Percentiles rank a stretch among this genome's conserved stretches.
Evolutionary conservation across 2,113 vertebrate species (phyloP).

Genomic region (Cyprinus carpio): DNA sequence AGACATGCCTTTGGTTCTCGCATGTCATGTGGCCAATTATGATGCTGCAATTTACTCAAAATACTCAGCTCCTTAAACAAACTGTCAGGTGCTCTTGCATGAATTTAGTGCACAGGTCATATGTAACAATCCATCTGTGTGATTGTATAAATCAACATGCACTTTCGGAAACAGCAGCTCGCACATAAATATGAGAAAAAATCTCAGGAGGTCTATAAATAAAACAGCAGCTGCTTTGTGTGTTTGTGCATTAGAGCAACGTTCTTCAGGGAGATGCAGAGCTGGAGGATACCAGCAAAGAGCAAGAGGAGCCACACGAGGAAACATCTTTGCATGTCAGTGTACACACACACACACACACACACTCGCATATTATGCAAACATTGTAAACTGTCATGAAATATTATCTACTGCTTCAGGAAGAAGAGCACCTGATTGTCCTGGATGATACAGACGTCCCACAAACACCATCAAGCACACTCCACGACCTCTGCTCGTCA

Average conservation of each 20-base stretch:
- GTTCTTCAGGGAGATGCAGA: neutral
- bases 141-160: too few species aligned
- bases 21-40: neutral
- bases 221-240: neutral
- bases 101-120: too few species aligned
- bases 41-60: neutral
- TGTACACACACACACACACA: neutral
- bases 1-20: neutral
- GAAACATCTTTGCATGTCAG: neutral
- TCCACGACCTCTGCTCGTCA: neutral
- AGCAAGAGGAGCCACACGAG: conserved; percentile 28
- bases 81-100: too few species aligned
- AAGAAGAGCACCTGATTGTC: conserved; percentile 41
- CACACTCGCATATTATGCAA: neutral
- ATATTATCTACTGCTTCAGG: neutral
- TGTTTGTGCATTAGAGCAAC: conserved; percentile 39
- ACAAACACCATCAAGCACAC: neutral
- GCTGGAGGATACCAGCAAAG: neutral
- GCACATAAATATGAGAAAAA: neutral
- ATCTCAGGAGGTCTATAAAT: neutral
- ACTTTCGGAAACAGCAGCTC: too few species aligned
- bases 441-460: conserved; percentile 11
- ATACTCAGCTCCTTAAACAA: too few species aligned
- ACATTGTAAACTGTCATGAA: neutral
- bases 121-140: too few species aligned